Percentiles rank a stretch among this genome's conserved stretches.
These are phyloP conservation scores for Gymnocypris eckloni DNA, from an alignment of 2,797 vertebrate species.

Conservation along the genomic window DNA sequence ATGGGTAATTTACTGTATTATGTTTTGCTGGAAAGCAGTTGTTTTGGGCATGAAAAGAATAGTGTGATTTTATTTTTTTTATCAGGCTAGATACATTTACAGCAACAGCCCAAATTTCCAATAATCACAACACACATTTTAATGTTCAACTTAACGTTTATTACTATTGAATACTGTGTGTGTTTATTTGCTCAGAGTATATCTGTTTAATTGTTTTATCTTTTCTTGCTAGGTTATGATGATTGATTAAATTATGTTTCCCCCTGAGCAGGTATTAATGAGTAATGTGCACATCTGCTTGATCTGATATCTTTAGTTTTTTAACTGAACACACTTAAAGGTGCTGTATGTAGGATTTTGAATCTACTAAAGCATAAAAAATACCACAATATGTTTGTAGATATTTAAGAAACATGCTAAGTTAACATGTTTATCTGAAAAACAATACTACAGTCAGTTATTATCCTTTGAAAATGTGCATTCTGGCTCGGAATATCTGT, in stretches of 20 bases:
- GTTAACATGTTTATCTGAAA: too few species aligned
- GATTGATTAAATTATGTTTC: slow-evolving; percentile 50
- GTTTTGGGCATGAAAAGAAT: background rate
- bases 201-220: slow-evolving; percentile 29
- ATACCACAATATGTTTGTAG: too few species aligned
- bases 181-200: slow-evolving; percentile 52
- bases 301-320: slow-evolving; percentile 8
- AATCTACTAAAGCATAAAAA: too few species aligned
- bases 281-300: slow-evolving; percentile 57
- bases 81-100: background rate
- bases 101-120: background rate
- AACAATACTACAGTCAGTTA: too few species aligned
- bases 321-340: slow-evolving; percentile 11
- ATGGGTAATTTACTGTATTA: background rate
- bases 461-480: too few species aligned
- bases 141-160: background rate
- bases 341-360: too few species aligned
- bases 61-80: background rate
- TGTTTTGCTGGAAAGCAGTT: background rate
- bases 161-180: background rate
- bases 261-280: slow-evolving; percentile 64
- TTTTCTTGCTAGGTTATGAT: slow-evolving; percentile 34
- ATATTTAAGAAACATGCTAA: too few species aligned
- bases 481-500: too few species aligned
- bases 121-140: background rate